A percentile compares a stretch with the other conserved stretches of the same genome.
phyloP scores from a whole-genome alignment of 1,140 invertebrate genomes.

The Nomia melanderi region DNA sequence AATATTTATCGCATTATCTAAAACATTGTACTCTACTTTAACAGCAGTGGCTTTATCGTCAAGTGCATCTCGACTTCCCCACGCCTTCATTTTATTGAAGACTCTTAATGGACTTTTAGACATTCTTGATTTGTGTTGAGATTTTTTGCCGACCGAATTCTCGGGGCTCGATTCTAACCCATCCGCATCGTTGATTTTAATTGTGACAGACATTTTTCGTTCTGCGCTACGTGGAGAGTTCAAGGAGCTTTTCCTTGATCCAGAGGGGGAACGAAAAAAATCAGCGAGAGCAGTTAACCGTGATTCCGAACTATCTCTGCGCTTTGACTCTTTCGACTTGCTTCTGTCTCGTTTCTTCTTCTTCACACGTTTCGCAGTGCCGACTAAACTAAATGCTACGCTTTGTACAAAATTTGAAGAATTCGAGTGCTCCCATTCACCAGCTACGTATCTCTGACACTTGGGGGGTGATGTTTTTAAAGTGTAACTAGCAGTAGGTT shows the following conservation, averaged over 20 bases:
- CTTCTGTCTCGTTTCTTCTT: slow-evolving; percentile 75
- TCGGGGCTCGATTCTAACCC: slow-evolving; percentile 75
- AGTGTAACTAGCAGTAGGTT: slow-evolving; percentile 18
- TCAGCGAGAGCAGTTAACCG: slow-evolving; percentile 74
- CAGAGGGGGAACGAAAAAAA: slow-evolving; percentile 78
- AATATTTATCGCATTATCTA: slow-evolving; percentile 67
- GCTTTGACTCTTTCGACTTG: slow-evolving; percentile 77
- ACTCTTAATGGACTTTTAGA: slow-evolving; percentile 78
- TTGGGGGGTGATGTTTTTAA: slow-evolving; percentile 46
- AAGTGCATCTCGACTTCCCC: slow-evolving; percentile 75
- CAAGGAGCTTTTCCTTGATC: slow-evolving; percentile 76
- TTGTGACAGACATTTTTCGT: slow-evolving; percentile 70
- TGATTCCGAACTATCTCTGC: slow-evolving; percentile 77
- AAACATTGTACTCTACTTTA: slow-evolving; percentile 71
- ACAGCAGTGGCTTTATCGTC: slow-evolving; percentile 65
- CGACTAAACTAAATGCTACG: slow-evolving; percentile 68
- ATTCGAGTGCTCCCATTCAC: slow-evolving; percentile 54
- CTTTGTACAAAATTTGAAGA: slow-evolving; percentile 71
- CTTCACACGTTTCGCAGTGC: slow-evolving; percentile 73
- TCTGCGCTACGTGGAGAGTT: slow-evolving; percentile 67
- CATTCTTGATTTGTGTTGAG: slow-evolving; percentile 73
- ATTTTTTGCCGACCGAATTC: slow-evolving; percentile 68
- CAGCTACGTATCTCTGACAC: slow-evolving; percentile 44
- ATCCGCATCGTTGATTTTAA: slow-evolving; percentile 71
- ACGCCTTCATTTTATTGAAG: slow-evolving; percentile 74